These are phyloP conservation scores for Anniella stebbinsi DNA, from an alignment of 2,797 vertebrate species.

Conservation along the genomic window DNA sequence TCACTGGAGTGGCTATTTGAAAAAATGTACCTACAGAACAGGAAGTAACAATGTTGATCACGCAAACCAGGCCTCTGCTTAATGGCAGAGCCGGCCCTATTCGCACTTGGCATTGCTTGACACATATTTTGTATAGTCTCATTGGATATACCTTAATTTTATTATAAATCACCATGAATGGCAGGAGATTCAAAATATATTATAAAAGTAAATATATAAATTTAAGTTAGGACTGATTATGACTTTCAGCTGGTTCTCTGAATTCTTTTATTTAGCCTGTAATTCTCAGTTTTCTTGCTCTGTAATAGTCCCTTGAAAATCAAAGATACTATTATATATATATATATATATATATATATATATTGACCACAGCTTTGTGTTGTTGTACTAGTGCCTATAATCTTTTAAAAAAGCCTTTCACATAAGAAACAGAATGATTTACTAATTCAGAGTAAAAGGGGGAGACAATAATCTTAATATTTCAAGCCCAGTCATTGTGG, in stretches of 20 bases:
- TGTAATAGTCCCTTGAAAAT: neutral
- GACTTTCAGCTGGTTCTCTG: neutral
- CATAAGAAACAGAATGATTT: neutral
- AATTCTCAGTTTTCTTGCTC: neutral
- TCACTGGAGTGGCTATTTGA: too few species aligned
- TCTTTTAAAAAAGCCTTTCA: neutral
- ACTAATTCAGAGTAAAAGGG: neutral
- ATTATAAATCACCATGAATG: neutral
- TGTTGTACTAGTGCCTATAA: neutral
- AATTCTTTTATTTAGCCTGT: neutral
- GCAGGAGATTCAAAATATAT: too few species aligned
- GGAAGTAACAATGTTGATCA: neutral
- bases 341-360: too few species aligned
- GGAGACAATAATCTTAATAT: slow-evolving; percentile 39
- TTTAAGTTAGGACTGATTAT: neutral
- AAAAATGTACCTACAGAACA: neutral
- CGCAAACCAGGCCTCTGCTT: too few species aligned
- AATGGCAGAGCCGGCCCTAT: too few species aligned
- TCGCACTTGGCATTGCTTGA: neutral
- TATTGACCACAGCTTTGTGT: neutral
- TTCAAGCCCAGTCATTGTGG: slow-evolving; percentile 21
- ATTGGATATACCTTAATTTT: neutral
- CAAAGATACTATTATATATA: too few species aligned
- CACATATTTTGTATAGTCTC: neutral
- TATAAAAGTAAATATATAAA: too few species aligned